Conservation (phyloP, 37 sponge, comb jelly and placozoan species). For the Haliclona indistincta region DNA sequence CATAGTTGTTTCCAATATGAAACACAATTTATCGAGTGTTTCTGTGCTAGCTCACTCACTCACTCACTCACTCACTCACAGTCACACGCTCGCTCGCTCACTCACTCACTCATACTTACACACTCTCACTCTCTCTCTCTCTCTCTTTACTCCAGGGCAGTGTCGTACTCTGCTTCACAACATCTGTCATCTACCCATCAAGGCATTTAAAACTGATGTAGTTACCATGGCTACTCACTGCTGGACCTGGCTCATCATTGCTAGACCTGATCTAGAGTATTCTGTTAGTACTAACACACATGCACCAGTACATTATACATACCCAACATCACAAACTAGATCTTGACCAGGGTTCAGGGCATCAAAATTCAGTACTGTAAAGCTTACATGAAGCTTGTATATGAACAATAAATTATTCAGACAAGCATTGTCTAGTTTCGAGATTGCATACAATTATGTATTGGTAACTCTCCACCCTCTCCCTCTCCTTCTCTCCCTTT, state of each 20-base stretch:
- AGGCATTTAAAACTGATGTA: constrained; percentile 48
- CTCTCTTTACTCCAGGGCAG: constrained; percentile 2
- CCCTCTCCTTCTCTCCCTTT: too few species aligned
- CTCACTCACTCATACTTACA: neutral
- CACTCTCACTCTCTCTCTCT: neutral
- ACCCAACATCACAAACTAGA: too few species aligned
- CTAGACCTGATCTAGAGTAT: constrained; percentile 61
- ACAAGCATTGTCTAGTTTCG: too few species aligned
- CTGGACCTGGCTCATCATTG: constrained; percentile 84
- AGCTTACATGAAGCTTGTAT: too few species aligned
- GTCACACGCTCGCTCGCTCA: neutral
- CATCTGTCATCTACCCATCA: constrained; percentile 65
- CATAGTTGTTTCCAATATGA: neutral
- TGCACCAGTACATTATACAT: too few species aligned
- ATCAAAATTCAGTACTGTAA: too few species aligned
- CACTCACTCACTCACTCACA: neutral
- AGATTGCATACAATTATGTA: too few species aligned
- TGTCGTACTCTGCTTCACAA: constrained; percentile 32
- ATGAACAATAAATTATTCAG: too few species aligned
- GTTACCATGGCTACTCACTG: constrained; percentile 57
- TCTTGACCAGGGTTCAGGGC: too few species aligned
- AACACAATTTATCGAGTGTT: too few species aligned
- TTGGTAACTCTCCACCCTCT: too few species aligned
- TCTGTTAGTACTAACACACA: constrained; percentile 43
- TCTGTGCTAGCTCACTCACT: too few species aligned